A percentile compares a stretch with the other conserved stretches of the same genome.
Conservation (phyloP, 2,888 invertebrate genomes). For the Asteroscopus sphinx region DNA sequence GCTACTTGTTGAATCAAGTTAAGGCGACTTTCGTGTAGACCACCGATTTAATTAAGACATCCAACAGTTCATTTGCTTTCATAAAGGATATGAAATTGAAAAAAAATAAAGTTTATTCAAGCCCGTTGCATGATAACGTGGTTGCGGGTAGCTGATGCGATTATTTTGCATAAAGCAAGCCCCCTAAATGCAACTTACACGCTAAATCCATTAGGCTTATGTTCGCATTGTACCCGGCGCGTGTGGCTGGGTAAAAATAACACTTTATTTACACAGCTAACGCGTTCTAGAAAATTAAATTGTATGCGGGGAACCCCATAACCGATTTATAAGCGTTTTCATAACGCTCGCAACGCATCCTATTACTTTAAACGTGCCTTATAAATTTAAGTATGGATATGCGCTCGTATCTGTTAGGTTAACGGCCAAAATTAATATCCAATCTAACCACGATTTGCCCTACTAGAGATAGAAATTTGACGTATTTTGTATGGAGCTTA, state of each 20-base stretch:
- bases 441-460: too few species aligned
- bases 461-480: too few species aligned
- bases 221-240: slow-evolving; percentile 54
- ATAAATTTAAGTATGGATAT: slow-evolving; percentile 31
- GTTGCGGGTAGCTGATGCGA: slow-evolving; percentile 54
- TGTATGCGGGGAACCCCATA: slow-evolving; percentile 43
- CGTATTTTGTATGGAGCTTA: too few species aligned
- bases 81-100: slow-evolving; percentile 44
- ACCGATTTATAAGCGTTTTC: slow-evolving; percentile 51
- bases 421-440: too few species aligned
- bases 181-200: slow-evolving; percentile 78
- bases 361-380: slow-evolving; percentile 33
- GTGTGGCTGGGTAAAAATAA: slow-evolving; percentile 59
- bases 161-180: slow-evolving; percentile 70
- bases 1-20: slow-evolving; percentile 58
- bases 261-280: slow-evolving; percentile 59
- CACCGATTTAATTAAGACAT: slow-evolving; percentile 54
- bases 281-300: slow-evolving; percentile 61
- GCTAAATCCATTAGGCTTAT: slow-evolving; percentile 81
- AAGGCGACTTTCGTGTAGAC: slow-evolving; percentile 53
- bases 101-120: slow-evolving; percentile 48
- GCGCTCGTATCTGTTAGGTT: slow-evolving; percentile 16
- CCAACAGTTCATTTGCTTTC: slow-evolving; percentile 53
- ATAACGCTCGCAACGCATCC: slow-evolving; percentile 45
- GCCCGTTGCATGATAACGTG: slow-evolving; percentile 54